Evolutionary conservation across 1,140 invertebrate species (phyloP).

Genomic region (Reticulitermes speratus): DNA sequence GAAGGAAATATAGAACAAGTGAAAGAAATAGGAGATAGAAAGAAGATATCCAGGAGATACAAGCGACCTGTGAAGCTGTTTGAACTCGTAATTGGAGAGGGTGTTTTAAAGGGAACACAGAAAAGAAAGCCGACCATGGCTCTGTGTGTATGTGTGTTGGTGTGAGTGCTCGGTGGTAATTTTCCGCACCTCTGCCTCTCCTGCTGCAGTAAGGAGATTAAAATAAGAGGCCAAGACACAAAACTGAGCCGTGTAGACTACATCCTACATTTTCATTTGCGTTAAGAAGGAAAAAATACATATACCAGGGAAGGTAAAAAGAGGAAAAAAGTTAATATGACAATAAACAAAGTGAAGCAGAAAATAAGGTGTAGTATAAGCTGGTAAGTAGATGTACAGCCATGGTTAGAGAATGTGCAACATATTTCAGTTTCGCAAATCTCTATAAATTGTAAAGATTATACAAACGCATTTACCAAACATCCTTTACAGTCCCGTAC

Average conservation of each 20-base stretch:
- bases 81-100: not conserved
- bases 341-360: conserved; percentile 12
- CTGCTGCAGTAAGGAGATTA: conserved; percentile 17
- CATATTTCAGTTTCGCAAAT: not conserved
- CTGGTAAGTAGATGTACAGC: not conserved
- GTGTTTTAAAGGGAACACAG: not conserved
- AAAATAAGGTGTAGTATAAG: conserved; percentile 6
- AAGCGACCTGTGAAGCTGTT: too few species aligned
- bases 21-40: too few species aligned
- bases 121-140: not conserved
- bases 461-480: too few species aligned
- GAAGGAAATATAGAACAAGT: too few species aligned
- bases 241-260: conserved; percentile 9
- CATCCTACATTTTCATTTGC: conserved; percentile 12
- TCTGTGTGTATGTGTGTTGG: not conserved
- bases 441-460: too few species aligned
- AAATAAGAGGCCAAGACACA: conserved; percentile 5
- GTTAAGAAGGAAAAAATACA: conserved; percentile 19
- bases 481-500: too few species aligned
- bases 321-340: conserved; percentile 2
- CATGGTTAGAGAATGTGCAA: not conserved
- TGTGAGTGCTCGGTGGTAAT: not conserved
- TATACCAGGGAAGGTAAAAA: not conserved
- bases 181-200: conserved; percentile 1
- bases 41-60: too few species aligned